phyloP scores from a whole-genome alignment of 1,140 invertebrate species.

The Drosophila lacteicornis region DNA sequence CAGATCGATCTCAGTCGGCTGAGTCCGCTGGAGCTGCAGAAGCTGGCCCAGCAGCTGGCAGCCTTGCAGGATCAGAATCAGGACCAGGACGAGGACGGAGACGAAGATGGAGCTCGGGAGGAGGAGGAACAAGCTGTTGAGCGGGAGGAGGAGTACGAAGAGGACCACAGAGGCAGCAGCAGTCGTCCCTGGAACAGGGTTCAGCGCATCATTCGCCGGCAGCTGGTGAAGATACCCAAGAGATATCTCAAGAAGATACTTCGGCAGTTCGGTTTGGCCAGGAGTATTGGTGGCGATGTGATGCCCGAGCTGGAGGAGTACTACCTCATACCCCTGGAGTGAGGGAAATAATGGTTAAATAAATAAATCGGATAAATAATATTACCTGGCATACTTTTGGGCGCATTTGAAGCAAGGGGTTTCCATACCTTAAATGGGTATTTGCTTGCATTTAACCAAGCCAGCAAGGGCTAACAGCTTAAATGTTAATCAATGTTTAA shows the following conservation, averaged over 20 bases:
- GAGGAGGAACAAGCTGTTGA: neutral
- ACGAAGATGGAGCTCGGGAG: neutral
- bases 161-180: slow-evolving; percentile 55
- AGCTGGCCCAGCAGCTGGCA: slow-evolving; percentile 48
- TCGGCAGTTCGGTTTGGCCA: slow-evolving; percentile 60
- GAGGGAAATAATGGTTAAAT: neutral
- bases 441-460: too few species aligned
- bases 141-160: slow-evolving; percentile 8
- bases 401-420: neutral
- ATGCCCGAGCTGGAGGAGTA: slow-evolving; percentile 33
- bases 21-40: slow-evolving; percentile 48
- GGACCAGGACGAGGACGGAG: neutral
- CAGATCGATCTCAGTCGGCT: slow-evolving; percentile 58
- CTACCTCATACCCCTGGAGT: slow-evolving; percentile 65
- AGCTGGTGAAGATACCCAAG: slow-evolving; percentile 65
- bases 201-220: slow-evolving; percentile 66
- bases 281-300: slow-evolving; percentile 3
- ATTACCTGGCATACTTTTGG: slow-evolving; percentile 22
- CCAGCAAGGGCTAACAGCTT: too few species aligned
- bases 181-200: slow-evolving; percentile 68
- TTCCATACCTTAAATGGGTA: too few species aligned
- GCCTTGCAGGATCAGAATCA: neutral
- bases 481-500: too few species aligned
- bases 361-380: neutral
- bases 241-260: slow-evolving; percentile 63